Evolutionary conservation across 2,113 vertebrate genomes (phyloP), one percentile per base, ranked within the genome.

Genomic region (Xiphophorus hellerii): DNA sequence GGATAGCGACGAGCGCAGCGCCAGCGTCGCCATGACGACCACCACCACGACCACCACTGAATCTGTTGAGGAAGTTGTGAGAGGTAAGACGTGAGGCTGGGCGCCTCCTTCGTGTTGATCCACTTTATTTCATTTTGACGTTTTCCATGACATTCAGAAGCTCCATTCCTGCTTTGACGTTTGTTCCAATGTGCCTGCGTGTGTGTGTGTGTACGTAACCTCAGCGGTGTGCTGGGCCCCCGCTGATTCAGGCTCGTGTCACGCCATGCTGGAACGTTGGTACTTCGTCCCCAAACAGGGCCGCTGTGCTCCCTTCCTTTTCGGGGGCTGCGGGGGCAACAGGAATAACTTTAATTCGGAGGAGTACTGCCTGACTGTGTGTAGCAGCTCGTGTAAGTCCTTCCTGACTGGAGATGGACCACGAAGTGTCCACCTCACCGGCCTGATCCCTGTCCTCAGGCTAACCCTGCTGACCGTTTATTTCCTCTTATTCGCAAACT

Each of bases 281-380:
- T 97, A 96, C 95, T 99, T 97, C 96, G 90, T 96, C 76, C 92
- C 95, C 80, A 88, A 95, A 39, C 96, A 94, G 93, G 95, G 96
- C 93, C 95, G 94, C 88, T 99, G 97, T 22, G 95, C 92, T 29
- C 96, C 96, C 74, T 99, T 99, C 96, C 96, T 96, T 95, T 99
- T 98, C 90, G 97, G 98, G 91, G 98, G 98, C 94, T 99, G 98
- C 74, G 97, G 96, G 27, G 98, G 98, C 88, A 99, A 99, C 96
- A 95, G 96, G 93, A 99, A 99, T 97, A 99, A 99, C 96, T 99
- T 99, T 97, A 96, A 96, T 80, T 96, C 97, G 1, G 96, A 99
- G 94, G 97, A 98, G 71, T 98, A 99, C 97, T 99, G 97, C 96
- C 92, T 98, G 92, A 96, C 97, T 66, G 97, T 99, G 93, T 99